These are phyloP conservation scores for Odocoileus hemionus DNA, from an alignment of 2,113 vertebrate genomes.

Conservation along the genomic window DNA sequence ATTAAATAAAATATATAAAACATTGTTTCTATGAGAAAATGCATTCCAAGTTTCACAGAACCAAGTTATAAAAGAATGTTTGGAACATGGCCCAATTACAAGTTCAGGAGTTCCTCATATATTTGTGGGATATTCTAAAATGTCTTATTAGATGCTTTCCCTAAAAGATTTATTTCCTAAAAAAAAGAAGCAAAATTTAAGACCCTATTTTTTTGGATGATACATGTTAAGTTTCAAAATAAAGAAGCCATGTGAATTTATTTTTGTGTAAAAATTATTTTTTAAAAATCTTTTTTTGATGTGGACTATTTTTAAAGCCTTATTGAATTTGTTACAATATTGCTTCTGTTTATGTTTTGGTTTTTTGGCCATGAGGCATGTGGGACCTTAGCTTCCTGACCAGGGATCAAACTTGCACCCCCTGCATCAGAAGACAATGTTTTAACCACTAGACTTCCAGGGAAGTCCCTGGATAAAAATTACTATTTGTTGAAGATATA, in stretches of 20 bases:
- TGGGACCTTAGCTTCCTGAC: not conserved
- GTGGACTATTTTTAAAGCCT: not conserved
- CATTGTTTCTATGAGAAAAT: conserved; percentile 55
- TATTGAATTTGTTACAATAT: not conserved
- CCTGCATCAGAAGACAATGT: not conserved
- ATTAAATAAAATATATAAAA: conserved; percentile 61
- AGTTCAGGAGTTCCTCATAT: conserved; percentile 51
- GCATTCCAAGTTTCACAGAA: conserved; percentile 54
- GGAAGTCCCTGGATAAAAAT: not conserved
- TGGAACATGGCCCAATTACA: conserved; percentile 40
- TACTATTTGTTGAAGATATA: not conserved
- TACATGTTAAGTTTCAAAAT: conserved; percentile 4
- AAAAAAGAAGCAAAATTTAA: conserved; percentile 35
- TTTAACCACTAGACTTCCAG: not conserved
- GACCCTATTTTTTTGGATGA: not conserved
- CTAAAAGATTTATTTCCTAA: conserved; percentile 17
- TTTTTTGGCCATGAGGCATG: not conserved
- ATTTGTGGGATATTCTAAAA: conserved; percentile 40
- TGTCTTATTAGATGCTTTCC: conserved; percentile 42
- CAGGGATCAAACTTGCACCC: not conserved
- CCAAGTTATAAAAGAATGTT: conserved; percentile 55
- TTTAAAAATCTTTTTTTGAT: not conserved
- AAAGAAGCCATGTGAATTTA: not conserved
- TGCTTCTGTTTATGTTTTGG: not conserved
- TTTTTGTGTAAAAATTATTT: not conserved